A percentile compares a stretch with the other conserved stretches of the same genome.
Evolutionary conservation across 2,113 vertebrate genomes (phyloP).

Genomic region (Zapus hudsonius): DNA sequence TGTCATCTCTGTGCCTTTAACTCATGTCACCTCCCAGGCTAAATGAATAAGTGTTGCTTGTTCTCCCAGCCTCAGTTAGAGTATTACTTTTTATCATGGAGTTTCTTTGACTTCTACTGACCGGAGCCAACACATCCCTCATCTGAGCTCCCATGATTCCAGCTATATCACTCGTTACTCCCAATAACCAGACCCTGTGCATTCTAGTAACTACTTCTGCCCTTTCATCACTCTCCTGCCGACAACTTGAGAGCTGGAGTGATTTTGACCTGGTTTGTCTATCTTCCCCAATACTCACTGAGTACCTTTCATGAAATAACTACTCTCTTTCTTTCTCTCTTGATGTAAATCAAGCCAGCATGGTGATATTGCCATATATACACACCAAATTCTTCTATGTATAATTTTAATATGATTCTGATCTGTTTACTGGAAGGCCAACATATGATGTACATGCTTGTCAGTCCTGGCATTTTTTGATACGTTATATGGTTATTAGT

Average conservation of each 20-base stretch:
- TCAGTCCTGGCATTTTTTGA: neutral
- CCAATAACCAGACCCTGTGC: neutral
- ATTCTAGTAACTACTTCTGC: neutral
- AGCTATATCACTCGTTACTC: neutral
- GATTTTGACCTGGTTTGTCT: neutral
- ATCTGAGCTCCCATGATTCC: neutral
- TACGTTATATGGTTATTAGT: neutral
- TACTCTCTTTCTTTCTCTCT: too few relatives aligned
- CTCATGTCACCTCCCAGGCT: neutral
- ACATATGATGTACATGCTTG: neutral
- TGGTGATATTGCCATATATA: too few relatives aligned
- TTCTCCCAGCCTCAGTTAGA: neutral
- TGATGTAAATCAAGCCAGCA: too few relatives aligned
- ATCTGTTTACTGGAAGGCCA: neutral
- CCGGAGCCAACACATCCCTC: neutral
- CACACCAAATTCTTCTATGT: too few relatives aligned
- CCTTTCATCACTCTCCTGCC: neutral
- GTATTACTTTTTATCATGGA: neutral
- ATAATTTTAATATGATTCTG: neutral
- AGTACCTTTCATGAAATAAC: neutral
- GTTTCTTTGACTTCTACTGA: neutral
- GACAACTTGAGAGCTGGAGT: neutral
- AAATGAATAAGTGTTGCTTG: neutral
- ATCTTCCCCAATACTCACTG: neutral
- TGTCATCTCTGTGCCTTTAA: neutral